Evolutionary conservation across 1,140 invertebrate species (phyloP).

Genomic region (Diplogasteroides magnus): DNA sequence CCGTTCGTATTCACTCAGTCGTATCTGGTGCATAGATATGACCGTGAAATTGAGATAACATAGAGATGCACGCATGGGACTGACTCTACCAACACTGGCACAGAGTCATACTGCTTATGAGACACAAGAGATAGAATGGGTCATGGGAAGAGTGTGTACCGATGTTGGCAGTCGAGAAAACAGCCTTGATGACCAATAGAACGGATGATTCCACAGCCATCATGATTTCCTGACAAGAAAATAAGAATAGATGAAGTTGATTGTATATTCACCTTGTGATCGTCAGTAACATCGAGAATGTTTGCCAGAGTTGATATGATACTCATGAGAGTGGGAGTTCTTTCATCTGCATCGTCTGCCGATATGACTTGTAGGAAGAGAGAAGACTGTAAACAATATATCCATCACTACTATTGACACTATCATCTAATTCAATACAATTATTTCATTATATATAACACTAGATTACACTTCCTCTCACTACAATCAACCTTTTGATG

Average conservation of each 20-base stretch:
- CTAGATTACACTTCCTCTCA: slow-evolving; percentile 27
- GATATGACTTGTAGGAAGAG: slow-evolving; percentile 79
- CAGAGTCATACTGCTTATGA: no score
- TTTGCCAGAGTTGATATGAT: slow-evolving; percentile 93
- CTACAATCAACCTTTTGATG: no score
- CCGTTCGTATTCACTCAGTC: slow-evolving; percentile 36
- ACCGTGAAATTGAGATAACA: no score
- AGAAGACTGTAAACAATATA: slow-evolving; percentile 63
- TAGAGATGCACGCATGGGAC: no score
- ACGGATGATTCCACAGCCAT: slow-evolving; percentile 84
- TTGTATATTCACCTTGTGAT: slow-evolving; percentile 65
- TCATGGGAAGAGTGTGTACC: no score
- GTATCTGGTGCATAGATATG: no score
- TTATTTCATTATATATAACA: not conserved
- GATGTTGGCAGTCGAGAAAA: slow-evolving; percentile 29
- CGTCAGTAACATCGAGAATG: slow-evolving; percentile 85
- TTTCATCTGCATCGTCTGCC: slow-evolving; percentile 72
- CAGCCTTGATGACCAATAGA: slow-evolving; percentile 74
- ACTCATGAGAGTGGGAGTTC: slow-evolving; percentile 89
- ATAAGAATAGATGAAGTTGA: no score
- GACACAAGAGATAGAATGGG: no score
- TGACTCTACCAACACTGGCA: no score
- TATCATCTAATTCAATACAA: no score
- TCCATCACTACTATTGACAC: not conserved
- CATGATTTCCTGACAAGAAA: slow-evolving; percentile 65